Evolutionary conservation across 2,797 vertebrate genomes (phyloP), one percentile per base, ranked within the genome.

Genomic region (Karalla daura): DNA sequence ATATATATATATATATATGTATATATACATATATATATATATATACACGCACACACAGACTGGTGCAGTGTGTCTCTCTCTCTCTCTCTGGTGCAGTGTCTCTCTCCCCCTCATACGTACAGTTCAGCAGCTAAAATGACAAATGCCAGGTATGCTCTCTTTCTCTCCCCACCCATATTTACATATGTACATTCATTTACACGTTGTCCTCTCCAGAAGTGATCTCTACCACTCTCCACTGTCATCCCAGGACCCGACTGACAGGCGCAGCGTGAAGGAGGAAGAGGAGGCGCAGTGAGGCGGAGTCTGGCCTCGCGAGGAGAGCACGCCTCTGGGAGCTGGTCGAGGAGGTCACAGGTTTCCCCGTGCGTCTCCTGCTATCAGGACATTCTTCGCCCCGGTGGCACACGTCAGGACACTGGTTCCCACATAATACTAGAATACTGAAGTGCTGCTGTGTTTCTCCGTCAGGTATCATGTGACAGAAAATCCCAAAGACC

Each of bases 171-270:
- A 60, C 39, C 68, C 58, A 54, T 88, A 88, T 88, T 80, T 87
- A 89, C 87, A 90, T 88, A 86, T 89, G 28, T 81, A 86, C 86
- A 90, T 49, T 43, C 0, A 86, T 85, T 84, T 88, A 88, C 80
- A 90, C 24, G 28, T 32, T 63, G 40, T 65, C n/a, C 70, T 72
- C 75, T 82, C 82, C 39, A 78, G 76, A 84, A 69, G 18, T 47
- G 13, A 66, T 21, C 41, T 43, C 52, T 53, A 54, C 9, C 50
- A 43, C 14, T 60, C 17, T 49, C 18, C 5, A 3, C 32, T 65
- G 59, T 70, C 17, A 58, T 17, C 15, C 20, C 13, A 37, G 25
- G 40, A 59, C 30, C 28, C 24, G 59, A 72, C 75, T 43, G 33
- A 63, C 35, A n/a, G 3, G 23, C 20, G 25, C 10, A 53, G 41